phyloP scores from a whole-genome alignment of 1,140 invertebrate species.

The Aporrectodea caliginosa region DNA sequence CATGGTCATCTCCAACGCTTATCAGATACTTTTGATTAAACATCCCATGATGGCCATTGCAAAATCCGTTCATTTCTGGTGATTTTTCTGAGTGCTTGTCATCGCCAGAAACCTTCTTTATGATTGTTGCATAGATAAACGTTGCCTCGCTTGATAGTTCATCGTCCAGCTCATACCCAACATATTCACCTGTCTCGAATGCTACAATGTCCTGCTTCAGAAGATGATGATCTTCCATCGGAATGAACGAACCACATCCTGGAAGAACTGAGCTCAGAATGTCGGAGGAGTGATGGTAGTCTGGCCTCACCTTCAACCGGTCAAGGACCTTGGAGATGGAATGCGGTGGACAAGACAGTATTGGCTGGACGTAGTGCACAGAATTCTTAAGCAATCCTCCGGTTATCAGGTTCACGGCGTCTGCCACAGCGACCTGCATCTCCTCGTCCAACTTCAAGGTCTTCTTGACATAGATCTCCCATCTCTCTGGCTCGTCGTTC shows the following conservation, averaged over 20 bases:
- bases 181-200: constrained; percentile 39
- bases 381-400: constrained; percentile 34
- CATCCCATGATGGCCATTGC: not conserved
- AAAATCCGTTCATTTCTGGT: not conserved
- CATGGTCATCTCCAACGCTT: constrained; percentile 35
- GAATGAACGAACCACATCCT: constrained; percentile 35
- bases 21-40: constrained; percentile 36
- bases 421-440: constrained; percentile 33
- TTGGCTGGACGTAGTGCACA: constrained; percentile 36
- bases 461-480: constrained; percentile 32
- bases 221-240: constrained; percentile 36
- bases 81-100: not conserved
- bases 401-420: constrained; percentile 34
- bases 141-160: constrained; percentile 32
- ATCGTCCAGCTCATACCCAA: constrained; percentile 41
- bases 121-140: constrained; percentile 38
- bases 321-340: constrained; percentile 32
- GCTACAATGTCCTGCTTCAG: constrained; percentile 36
- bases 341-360: constrained; percentile 32
- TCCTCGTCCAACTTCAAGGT: constrained; percentile 26
- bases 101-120: constrained; percentile 23
- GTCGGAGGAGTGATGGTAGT: constrained; percentile 22
- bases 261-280: constrained; percentile 29
- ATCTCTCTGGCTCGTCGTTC: not conserved
- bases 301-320: constrained; percentile 33